Base-by-base conservation (phyloP, 2,113 vertebrate species). In the Syngnathus scovelli region DNA sequence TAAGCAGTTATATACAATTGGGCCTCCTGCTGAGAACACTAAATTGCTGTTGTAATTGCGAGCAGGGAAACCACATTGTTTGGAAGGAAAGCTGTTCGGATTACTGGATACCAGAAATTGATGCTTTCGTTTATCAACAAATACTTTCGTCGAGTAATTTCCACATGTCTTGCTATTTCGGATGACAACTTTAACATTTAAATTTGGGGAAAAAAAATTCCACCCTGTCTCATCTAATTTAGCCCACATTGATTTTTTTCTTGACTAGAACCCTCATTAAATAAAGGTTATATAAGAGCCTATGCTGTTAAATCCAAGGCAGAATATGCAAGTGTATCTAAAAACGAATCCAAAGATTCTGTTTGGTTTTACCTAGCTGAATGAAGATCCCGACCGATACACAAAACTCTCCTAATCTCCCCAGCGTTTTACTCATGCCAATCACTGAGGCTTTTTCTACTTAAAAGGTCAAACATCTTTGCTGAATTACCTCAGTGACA, bases 401-500 rank as follows among this genome's bases (percentile, higher is more conserved):
- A 61, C 49, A 74, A 18, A 58, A 66, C 27, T n/a, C 56, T 6
- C 9, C 6, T 9, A 1, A 70, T 56, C 65, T 66, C 27, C 66
- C 41, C 44, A 64, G 61, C n/a, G 7, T 61, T 15, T 65, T 66
- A 67, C 63, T 60, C 37, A 55, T 56, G 54, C 68, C 18, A 37
- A 18, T 23, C 23, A 18, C 4, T 27, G 33, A 66, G 43, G 2
- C 60, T 46, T 69, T 43, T 76, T 51, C 68, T 56, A 54, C 54
- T 52, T 23, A 64, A 54, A 68, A 58, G 39, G 12, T 66, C 51
- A 15, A 18, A 69, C 69, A 39, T 72, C 65, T 78, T 70, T 55
- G 0, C 52, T 64, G 39, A 63, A 71, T 76, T 68, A 48, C 9
- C 37, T 1, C 21, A 3, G 18, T 52, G 67, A 75, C 59, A 72